Evolutionary conservation across 2,888 invertebrate species (phyloP).

Genomic region (Meloe dianella): DNA sequence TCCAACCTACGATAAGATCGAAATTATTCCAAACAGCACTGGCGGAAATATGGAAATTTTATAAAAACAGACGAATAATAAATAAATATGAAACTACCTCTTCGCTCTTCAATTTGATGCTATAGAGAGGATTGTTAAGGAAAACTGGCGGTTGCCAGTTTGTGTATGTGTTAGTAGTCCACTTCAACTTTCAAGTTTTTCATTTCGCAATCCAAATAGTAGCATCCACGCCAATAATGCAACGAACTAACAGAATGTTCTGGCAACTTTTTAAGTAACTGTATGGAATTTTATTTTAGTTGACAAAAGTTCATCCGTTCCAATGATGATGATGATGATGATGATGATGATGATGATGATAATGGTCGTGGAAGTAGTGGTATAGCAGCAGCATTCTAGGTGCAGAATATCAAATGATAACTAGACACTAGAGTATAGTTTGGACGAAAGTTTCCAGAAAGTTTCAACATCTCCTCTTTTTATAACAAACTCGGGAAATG

Average conservation of each 20-base stretch:
- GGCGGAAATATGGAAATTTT: neutral
- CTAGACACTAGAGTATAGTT: conserved; percentile 20
- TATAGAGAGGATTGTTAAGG: conserved; percentile 28
- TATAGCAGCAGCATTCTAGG: conserved; percentile 9
- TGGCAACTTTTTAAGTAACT: conserved; percentile 28
- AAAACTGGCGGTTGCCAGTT: conserved; percentile 17
- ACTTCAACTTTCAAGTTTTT: conserved; percentile 27
- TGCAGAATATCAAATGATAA: conserved; percentile 27
- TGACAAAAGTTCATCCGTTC: conserved; percentile 5
- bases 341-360: neutral
- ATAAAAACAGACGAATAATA: neutral
- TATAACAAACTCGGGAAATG: conserved; percentile 2
- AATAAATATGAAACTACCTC: conserved; percentile 27
- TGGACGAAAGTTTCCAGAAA: neutral
- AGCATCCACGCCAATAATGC: neutral
- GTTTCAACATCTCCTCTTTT: neutral
- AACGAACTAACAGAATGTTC: neutral
- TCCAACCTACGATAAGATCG: neutral
- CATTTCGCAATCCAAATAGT: conserved; percentile 18
- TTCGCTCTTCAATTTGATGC: conserved; percentile 20
- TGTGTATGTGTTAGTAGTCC: conserved; percentile 18
- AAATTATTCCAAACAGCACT: no score
- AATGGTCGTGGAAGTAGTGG: neutral
- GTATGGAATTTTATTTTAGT: conserved; percentile 24
- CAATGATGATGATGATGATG: neutral